phyloP scores from a whole-genome alignment of 1,140 invertebrate species.

The Brachionus asplanchnoidis region DNA sequence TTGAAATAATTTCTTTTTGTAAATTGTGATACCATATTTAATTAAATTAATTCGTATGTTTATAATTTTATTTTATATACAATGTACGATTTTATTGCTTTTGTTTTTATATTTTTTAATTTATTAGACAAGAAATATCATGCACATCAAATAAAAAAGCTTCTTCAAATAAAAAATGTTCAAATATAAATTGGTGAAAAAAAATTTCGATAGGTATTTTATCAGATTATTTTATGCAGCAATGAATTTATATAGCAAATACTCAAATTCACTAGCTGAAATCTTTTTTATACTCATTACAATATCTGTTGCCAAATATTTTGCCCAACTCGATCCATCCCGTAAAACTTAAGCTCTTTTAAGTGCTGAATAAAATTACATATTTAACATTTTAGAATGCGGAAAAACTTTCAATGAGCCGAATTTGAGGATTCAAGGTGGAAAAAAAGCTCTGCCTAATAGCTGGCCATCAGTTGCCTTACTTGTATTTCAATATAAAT shows the following conservation, averaged over 20 bases:
- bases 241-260: neutral
- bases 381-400: neutral
- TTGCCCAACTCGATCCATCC: neutral
- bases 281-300: neutral
- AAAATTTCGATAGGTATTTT: neutral
- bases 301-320: neutral
- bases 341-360: neutral
- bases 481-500: neutral
- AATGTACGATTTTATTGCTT: no score
- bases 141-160: no score
- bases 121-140: no score
- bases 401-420: neutral
- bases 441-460: neutral
- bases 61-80: no score
- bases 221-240: neutral
- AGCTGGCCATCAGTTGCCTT: neutral
- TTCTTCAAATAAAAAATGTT: no score
- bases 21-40: no score
- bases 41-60: no score
- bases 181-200: no score
- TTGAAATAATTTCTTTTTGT: no score
- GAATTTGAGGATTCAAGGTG: neutral
- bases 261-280: neutral
- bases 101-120: no score
- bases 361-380: neutral